phyloP scores from a whole-genome alignment of 2,797 vertebrate species.

The Phylloscopus collybita region DNA sequence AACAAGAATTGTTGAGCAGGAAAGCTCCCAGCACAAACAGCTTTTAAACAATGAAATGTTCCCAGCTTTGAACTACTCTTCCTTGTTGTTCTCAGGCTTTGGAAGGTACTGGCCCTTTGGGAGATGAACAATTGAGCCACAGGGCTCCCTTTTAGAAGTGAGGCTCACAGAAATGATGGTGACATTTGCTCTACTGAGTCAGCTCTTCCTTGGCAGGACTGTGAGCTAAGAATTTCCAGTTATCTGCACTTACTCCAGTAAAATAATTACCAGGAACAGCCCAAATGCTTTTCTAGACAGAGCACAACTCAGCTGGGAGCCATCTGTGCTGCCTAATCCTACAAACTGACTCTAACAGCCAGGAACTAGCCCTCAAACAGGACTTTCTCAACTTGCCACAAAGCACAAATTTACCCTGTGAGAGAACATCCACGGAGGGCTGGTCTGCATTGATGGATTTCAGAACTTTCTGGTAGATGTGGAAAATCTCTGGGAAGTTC shows the following conservation, averaged over 20 bases:
- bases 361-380: background rate
- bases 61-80: background rate
- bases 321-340: background rate
- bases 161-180: background rate
- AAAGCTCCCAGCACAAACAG: slow-evolving; percentile 30
- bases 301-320: background rate
- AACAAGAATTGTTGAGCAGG: background rate
- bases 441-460: slow-evolving; percentile 86
- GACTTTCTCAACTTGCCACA: background rate
- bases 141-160: background rate
- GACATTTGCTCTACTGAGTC: background rate
- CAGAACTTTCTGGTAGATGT: slow-evolving; percentile 78
- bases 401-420: slow-evolving; percentile 79
- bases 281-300: background rate
- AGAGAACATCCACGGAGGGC: slow-evolving; percentile 84
- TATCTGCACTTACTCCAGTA: background rate
- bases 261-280: background rate
- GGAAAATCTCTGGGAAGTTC: slow-evolving; percentile 77
- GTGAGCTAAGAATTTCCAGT: background rate
- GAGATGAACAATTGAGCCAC: background rate
- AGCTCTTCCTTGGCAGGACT: background rate
- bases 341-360: background rate
- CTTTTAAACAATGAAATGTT: background rate
- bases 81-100: background rate
- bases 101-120: background rate